Evolutionary conservation across 2,888 invertebrate genomes (phyloP), one percentile per base, ranked within the genome.

Genomic region (Eulithis prunata): DNA sequence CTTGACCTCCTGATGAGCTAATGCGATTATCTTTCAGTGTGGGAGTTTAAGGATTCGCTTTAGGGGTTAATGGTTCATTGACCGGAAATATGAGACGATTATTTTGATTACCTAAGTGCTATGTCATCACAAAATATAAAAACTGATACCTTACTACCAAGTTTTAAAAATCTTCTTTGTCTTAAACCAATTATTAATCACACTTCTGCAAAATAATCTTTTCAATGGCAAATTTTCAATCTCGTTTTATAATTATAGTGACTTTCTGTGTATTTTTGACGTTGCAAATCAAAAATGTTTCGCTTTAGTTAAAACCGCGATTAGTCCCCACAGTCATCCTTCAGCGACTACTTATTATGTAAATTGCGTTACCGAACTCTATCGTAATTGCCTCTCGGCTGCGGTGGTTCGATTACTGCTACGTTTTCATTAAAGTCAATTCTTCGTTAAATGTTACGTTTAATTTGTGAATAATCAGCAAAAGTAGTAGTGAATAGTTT

Each of bases 391-490:
- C 46, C 14, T 2, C 10, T 61, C 36, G 43, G 52, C 43, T 57
- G 45, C 57, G 49, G 56, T 45, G 10, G 14, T 45, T 14, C 14
- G 52, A 62, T 62, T 38, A 57, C 7, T 57, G 57, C 55, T 54
- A 45, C 54, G 53, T 62, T 62, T 62, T 66, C 57, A 66, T 62
- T 66, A 62, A 57, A 36, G 41, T 46, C 57, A 43, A 53, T 41
- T 57, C 32, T 14, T 45, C 57, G 54, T 49, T 47, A 57, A 49
- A 55, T 56, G 54, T 47, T 52, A 47, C 49, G 56, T 45, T 62
- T 51, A 41, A 58, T 41, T 55, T 21, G 14, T 55, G 32, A 4
- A 32, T 6, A 3, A 6, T 32, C 32, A 32, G 6, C 32, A 3
- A 32, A 4, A 32, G 6, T 5, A 32, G 32, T 4, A 5, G 32